Conservation (phyloP, 2,888 invertebrate species). For the Augochlorella aurata region DNA sequence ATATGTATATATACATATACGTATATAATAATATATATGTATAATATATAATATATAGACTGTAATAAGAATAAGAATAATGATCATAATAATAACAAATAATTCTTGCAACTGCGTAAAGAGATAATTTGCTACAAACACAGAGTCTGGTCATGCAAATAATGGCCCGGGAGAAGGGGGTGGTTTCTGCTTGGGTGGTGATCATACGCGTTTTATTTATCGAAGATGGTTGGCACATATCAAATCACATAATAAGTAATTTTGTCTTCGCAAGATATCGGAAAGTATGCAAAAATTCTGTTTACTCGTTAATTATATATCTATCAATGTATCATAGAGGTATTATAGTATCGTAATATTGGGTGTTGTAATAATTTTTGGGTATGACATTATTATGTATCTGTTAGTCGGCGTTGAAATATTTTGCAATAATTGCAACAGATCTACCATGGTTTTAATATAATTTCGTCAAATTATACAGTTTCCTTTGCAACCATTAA, state of each 20-base stretch:
- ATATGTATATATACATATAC: not conserved
- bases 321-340: not conserved
- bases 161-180: slow-evolving; percentile 81
- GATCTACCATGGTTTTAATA: not conserved
- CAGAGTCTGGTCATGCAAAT: slow-evolving; percentile 82
- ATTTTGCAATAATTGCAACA: not conserved
- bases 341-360: not conserved
- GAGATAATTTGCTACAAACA: slow-evolving; percentile 81
- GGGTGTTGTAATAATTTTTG: not conserved
- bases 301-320: not conserved
- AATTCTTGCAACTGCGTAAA: slow-evolving; percentile 79
- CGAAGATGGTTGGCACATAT: slow-evolving; percentile 1
- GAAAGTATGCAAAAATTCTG: not conserved
- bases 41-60: slow-evolving; percentile 16
- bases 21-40: not conserved
- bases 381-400: not conserved
- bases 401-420: not conserved
- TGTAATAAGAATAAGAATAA: slow-evolving; percentile 50
- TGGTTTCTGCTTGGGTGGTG: slow-evolving; percentile 80
- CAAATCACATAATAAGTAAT: slow-evolving; percentile 9
- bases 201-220: slow-evolving; percentile 50
- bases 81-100: slow-evolving; percentile 62
- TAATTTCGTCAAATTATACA: not conserved
- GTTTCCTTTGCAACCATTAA: not conserved
- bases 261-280: not conserved